phyloP scores from a whole-genome alignment of 1,140 invertebrate genomes.

The Tetranychus cinnabarinus region DNA sequence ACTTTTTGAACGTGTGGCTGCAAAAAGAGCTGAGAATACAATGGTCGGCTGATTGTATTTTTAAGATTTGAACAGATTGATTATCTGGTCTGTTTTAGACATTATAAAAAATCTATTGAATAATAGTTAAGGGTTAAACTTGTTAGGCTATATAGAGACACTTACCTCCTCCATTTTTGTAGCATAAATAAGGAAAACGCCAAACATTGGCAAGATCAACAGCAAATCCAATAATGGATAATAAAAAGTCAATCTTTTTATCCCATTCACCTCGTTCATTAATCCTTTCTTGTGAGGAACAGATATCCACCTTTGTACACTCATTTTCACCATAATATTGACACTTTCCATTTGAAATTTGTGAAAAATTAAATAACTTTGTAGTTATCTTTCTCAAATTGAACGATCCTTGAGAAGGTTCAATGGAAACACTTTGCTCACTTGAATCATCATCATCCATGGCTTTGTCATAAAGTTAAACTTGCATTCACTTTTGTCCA shows the following conservation, averaged over 20 bases:
- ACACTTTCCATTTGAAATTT: neutral
- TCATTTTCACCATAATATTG: neutral
- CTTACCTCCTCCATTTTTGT: slow-evolving; percentile 47
- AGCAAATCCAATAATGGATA: slow-evolving; percentile 63
- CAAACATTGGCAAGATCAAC: slow-evolving; percentile 61
- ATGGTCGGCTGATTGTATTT: no score
- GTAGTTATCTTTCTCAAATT: neutral
- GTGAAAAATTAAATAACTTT: neutral
- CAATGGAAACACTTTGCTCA: neutral
- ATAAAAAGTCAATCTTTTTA: slow-evolving; percentile 66
- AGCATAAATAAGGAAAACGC: slow-evolving; percentile 56
- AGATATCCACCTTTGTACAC: no score
- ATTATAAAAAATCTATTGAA: no score
- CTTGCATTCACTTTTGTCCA: no score
- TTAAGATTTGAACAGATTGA: no score
- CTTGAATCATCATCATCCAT: neutral
- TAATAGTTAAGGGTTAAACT: neutral
- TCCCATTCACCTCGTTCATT: slow-evolving; percentile 20
- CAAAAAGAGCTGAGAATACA: no score
- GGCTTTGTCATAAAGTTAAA: no score
- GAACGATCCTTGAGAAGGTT: neutral
- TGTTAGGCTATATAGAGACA: neutral
- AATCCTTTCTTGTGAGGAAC: neutral
- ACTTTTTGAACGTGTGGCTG: no score
- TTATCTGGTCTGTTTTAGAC: no score